Percentiles rank a stretch among this genome's conserved stretches.
These are phyloP conservation scores for Sander vitreus DNA, from an alignment of 2,113 vertebrate species.

Conservation along the genomic window DNA sequence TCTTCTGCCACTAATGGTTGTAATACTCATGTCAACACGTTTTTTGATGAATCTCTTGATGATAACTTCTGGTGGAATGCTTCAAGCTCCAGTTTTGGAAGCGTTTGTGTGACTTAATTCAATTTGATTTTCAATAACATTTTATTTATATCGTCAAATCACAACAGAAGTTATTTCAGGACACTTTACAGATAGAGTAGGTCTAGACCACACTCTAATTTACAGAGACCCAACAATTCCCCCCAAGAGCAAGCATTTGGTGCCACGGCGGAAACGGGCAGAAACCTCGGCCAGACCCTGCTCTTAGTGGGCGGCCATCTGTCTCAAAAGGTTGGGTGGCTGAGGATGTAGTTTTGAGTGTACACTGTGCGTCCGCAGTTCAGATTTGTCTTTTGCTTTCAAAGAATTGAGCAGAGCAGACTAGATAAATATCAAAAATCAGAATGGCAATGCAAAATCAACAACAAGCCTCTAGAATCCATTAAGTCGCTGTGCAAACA, in stretches of 20 bases:
- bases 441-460: conserved; percentile 40
- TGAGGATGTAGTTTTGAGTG: background rate
- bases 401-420: conserved; percentile 28
- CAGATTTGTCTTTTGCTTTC: conserved; percentile 47
- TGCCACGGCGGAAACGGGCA: no score
- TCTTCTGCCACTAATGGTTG: background rate
- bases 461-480: conserved; percentile 26
- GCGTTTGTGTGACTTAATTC: background rate
- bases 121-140: no score
- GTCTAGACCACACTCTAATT: no score
- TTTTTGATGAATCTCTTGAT: background rate
- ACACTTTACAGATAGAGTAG: no score
- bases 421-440: conserved; percentile 19
- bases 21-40: no score
- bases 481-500: conserved; percentile 52
- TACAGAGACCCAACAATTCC: no score
- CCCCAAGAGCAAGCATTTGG: no score
- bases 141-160: no score
- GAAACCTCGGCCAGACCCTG: no score
- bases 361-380: background rate
- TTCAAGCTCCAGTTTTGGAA: background rate
- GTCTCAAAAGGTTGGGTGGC: no score
- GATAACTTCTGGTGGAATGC: background rate
- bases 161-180: no score
- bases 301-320: no score